Percentiles rank a stretch among this genome's conserved stretches.
Evolutionary conservation across 2,888 invertebrate genomes (phyloP).

Genomic region (Pheosia gnoma): DNA sequence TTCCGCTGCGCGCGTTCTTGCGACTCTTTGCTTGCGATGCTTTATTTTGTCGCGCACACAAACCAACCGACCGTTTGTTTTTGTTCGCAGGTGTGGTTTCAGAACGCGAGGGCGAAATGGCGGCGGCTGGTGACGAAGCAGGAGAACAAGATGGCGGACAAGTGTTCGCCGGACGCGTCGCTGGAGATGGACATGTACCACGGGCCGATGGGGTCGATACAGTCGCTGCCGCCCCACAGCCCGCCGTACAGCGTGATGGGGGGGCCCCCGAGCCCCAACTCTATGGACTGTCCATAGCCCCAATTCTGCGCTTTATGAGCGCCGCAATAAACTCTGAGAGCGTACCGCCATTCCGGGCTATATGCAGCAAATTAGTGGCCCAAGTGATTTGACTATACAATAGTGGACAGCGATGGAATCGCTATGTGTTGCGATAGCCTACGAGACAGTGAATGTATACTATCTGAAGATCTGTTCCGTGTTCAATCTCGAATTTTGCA

Average conservation of each 20-base stretch:
- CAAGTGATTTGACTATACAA: slow-evolving; percentile 1
- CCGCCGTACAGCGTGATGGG: slow-evolving; percentile 88
- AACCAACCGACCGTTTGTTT: slow-evolving; percentile 49
- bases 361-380: slow-evolving; percentile 12
- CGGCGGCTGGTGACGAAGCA: slow-evolving; percentile 93
- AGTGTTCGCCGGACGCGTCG: slow-evolving; percentile 86
- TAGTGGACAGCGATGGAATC: slow-evolving; percentile 16
- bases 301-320: slow-evolving; percentile 76
- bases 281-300: slow-evolving; percentile 89
- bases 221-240: slow-evolving; percentile 88
- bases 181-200: slow-evolving; percentile 86
- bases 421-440: not conserved
- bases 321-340: slow-evolving; percentile 42
- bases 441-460: no score
- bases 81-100: slow-evolving; percentile 95
- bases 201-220: slow-evolving; percentile 86
- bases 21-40: slow-evolving; percentile 54
- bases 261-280: slow-evolving; percentile 87
- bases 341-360: slow-evolving; percentile 34
- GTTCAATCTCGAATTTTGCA: no score
- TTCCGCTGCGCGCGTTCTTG: slow-evolving; percentile 51
- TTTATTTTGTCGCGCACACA: slow-evolving; percentile 46
- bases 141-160: slow-evolving; percentile 89
- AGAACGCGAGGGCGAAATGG: slow-evolving; percentile 97
- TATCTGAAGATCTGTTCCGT: no score